Percentiles rank a stretch among this genome's conserved stretches.
Evolutionary conservation across 2,113 vertebrate genomes (phyloP).

Genomic region (Gambusia holbrooki): DNA sequence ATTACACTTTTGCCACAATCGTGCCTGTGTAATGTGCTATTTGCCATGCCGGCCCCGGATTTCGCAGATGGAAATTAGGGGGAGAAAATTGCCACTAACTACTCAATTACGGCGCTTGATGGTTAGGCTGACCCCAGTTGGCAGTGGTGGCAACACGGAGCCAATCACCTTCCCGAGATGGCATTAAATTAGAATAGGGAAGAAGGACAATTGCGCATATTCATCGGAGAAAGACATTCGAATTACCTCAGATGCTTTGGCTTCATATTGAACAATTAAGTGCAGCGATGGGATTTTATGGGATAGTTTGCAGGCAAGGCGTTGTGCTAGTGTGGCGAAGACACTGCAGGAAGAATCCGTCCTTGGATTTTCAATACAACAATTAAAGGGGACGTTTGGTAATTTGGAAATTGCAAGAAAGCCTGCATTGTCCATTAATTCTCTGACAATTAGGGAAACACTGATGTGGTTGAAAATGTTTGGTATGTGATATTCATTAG

Average conservation of each 20-base stretch:
- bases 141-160: constrained; percentile 81
- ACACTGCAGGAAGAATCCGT: constrained; percentile 57
- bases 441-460: constrained; percentile 58
- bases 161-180: constrained; percentile 83
- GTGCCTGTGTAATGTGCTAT: constrained; percentile 82
- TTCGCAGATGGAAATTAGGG: constrained; percentile 84
- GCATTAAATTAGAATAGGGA: constrained; percentile 83
- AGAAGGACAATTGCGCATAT: constrained; percentile 83
- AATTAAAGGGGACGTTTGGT: constrained; percentile 70
- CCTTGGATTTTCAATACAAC: constrained; percentile 79
- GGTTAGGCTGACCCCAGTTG: constrained; percentile 83
- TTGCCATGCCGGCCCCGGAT: constrained; percentile 83
- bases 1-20: constrained; percentile 81
- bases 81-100: constrained; percentile 86
- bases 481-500: constrained; percentile 50
- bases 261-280: constrained; percentile 87
- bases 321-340: constrained; percentile 67
- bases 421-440: constrained; percentile 60
- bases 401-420: constrained; percentile 60
- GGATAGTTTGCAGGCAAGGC: constrained; percentile 77
- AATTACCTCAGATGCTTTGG: constrained; percentile 83
- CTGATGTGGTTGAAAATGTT: constrained; percentile 46
- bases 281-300: constrained; percentile 80
- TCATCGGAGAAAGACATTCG: constrained; percentile 83
- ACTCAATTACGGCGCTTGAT: constrained; percentile 86